Base-by-base conservation (phyloP, 2,797 vertebrate genomes). In the Zenarchopterus dispar region DNA sequence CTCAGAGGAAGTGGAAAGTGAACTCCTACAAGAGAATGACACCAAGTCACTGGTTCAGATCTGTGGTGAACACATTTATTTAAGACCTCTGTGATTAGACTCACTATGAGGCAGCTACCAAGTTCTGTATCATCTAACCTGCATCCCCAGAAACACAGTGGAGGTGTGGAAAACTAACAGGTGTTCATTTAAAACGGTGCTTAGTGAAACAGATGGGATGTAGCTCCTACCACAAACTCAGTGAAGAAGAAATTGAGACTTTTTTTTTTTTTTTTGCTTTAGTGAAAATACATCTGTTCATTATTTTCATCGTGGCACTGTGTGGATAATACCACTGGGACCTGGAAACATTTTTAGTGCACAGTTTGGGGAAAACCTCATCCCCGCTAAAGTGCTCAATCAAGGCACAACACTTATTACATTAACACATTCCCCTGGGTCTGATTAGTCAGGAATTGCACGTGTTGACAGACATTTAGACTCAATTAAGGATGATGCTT, bases 161-260 rank as follows among this genome's bases (percentile, higher is more conserved):
- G 17, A 23, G n/a, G 15, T 28, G 10, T 18, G 22, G 15, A 22
- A 44, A 52, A 47, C 60, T 28, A 62, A 66, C 80, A 79, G 73
- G 66, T 81, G 82, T 67, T 78, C 36, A 49, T 76, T 63, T 73
- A 55, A 67, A 66, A 53, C 19, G 24, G 66, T 45, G 56, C 60
- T 73, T 4, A 61, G 56, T 33, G 21, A 67, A 81, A 75, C 84
- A 84, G 80, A 84, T 80, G 78, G 78, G 56, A 55, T 23, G 58
- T 33, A 66, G 55, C 49, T 59, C 77, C 66, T 42, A 67, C 46
- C 41, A 47, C 42, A 19, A 70, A 72, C 62, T 75, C 67, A 39
- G 59, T 8, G 39, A 57, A 79, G 52, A 48, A 15, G 49, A 63
- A 74, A 80, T 4, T 22, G 17, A 67, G 78, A 76, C 62, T 56